Conservation (phyloP, 2,888 invertebrate genomes). For the Pyralis farinalis region DNA sequence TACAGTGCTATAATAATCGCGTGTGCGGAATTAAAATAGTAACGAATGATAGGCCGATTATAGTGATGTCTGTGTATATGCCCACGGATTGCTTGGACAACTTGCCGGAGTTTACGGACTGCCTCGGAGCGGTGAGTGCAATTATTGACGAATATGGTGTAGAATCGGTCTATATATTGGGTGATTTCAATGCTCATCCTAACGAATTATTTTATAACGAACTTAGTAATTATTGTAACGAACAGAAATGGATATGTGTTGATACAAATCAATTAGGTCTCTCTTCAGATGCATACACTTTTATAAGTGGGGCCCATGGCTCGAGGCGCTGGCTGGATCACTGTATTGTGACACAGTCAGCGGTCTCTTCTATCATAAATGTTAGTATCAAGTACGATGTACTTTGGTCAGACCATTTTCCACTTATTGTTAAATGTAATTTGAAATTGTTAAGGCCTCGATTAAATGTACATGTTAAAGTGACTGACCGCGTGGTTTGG, state of each 20-base stretch:
- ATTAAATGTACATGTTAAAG: too few relatives aligned
- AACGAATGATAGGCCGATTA: conserved; percentile 1
- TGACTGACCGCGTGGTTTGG: too few relatives aligned
- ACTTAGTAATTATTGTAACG: conserved; percentile 8
- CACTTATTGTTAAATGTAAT: too few relatives aligned
- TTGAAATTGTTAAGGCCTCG: too few relatives aligned
- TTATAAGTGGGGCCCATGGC: conserved; percentile 14
- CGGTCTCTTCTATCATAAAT: conserved; percentile 2
- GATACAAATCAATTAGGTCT: conserved; percentile 13
- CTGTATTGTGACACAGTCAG: conserved; percentile 7
- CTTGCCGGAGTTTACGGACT: conserved; percentile 1
- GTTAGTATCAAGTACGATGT: too few relatives aligned
- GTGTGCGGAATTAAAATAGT: conserved; percentile 10
- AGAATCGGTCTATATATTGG: conserved; percentile 7
- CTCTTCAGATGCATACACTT: conserved; percentile 13
- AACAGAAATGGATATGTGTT: conserved; percentile 12
- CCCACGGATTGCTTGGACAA: conserved; percentile 9
- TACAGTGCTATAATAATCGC: conserved; percentile 12
- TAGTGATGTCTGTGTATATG: conserved; percentile 14
- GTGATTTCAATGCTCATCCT: conserved; percentile 14
- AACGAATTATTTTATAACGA: conserved; percentile 10
- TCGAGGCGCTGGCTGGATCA: conserved; percentile 16
- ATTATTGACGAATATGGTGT: conserved; percentile 6
- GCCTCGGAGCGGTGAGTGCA: conserved; percentile 5
- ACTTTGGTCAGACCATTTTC: too few relatives aligned